Evolutionary conservation across 2,113 vertebrate genomes (phyloP), one percentile per base, ranked within the genome.

Genomic region (Sprattus sprattus): DNA sequence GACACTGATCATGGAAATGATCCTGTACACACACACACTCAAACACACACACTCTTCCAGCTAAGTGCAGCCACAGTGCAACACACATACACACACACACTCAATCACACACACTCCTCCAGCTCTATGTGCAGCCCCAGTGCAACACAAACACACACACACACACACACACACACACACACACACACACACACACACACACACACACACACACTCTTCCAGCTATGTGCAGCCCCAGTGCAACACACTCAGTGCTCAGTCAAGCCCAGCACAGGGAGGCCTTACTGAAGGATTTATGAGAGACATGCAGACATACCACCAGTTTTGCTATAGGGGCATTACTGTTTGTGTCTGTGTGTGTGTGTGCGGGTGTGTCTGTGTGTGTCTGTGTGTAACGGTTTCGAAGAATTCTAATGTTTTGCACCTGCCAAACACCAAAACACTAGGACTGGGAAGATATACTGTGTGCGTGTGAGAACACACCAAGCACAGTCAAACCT

Each of bases 391-490:
- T 44, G 2, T 45, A 45, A 46, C 75, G n/a, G 52, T 49, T 22
- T 82, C n/a, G 25, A 49, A 82, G 2, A 49, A 16, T 15, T 75
- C 45, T 86, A 10, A 4, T 50, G 28, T 83, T 83, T 39, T 86
- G 7, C 46, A 2, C 7, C 9, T 60, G 78, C 78, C 84, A 85
- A 81, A 64, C 57, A 64, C 54, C 54, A 6, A 18, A 60, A n/a
- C 54, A 60, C 3, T 60, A 22, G 16, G 20, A 15, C 78, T 46
- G 28, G 22, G 20, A 28, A 81, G 54, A 47, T 60, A 15, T 49
- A 2, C 39, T 39, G 45, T 44, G 20, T 45, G 7, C 52, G 22
- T 82, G 52, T 60, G 16, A 54, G 16, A 54, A 54, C 52, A 16
- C 16, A 18, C 52, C 52, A 54, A 18, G 11, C 52, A 16, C 16